These are phyloP conservation scores for Pyxicephalus adspersus DNA, from an alignment of 2,113 vertebrate genomes.

Conservation along the genomic window DNA sequence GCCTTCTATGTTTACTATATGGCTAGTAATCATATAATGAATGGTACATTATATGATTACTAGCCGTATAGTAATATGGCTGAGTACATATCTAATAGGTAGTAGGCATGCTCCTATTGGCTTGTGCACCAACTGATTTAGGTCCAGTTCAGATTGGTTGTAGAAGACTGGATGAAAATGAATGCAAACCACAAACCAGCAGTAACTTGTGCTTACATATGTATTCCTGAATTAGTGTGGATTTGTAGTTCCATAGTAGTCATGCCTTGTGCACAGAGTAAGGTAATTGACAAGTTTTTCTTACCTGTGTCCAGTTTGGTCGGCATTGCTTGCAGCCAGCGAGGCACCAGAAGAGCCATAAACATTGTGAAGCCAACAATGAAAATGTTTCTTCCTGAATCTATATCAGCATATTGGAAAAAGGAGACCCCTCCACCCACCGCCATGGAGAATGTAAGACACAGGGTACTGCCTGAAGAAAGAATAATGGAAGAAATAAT, in stretches of 20 bases:
- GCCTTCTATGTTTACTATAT: too few species aligned
- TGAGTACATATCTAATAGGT: too few species aligned
- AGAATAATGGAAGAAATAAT: neutral
- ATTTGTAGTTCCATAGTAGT: neutral
- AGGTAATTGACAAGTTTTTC: neutral
- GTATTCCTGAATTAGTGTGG: neutral
- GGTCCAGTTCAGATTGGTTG: too few species aligned
- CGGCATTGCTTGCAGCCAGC: slow-evolving; percentile 69
- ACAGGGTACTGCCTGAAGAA: slow-evolving; percentile 76
- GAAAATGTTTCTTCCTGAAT: slow-evolving; percentile 86
- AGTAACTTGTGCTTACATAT: too few species aligned
- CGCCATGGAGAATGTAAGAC: slow-evolving; percentile 77
- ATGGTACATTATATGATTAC: too few species aligned
- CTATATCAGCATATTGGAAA: slow-evolving; percentile 81
- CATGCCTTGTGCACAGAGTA: neutral
- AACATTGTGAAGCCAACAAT: slow-evolving; percentile 85
- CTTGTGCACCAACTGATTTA: too few species aligned
- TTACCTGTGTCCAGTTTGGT: slow-evolving; percentile 71
- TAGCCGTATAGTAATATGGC: too few species aligned
- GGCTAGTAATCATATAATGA: too few species aligned
- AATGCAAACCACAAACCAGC: too few species aligned
- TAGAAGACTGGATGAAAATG: too few species aligned
- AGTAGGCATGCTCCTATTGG: too few species aligned
- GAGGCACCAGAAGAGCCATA: slow-evolving; percentile 80
- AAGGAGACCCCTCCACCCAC: slow-evolving; percentile 80